These are phyloP conservation scores for Trachemys scripta DNA, from an alignment of 2,113 vertebrate genomes.

Conservation along the genomic window DNA sequence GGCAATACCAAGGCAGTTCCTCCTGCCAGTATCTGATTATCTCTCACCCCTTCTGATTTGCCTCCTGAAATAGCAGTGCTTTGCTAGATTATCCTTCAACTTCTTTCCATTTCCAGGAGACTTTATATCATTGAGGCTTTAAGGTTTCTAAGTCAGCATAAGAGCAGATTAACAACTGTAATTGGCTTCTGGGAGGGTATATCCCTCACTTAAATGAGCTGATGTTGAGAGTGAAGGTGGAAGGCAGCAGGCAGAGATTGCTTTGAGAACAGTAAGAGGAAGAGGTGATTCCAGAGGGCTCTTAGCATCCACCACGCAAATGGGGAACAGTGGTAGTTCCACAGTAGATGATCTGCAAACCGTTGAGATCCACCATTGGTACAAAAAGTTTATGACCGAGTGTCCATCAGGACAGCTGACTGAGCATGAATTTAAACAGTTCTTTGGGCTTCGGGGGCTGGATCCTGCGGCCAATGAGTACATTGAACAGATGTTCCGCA, in stretches of 20 bases:
- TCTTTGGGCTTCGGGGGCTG: conserved; percentile 89
- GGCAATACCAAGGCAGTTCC: background rate
- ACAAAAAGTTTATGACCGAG: conserved; percentile 95
- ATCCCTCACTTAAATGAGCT: background rate
- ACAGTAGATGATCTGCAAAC: conserved; percentile 91
- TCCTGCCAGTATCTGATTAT: conserved; percentile 24
- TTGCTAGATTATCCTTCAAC: conserved; percentile 45
- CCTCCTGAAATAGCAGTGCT: conserved; percentile 53
- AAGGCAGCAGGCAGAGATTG: background rate
- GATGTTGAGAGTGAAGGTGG: background rate
- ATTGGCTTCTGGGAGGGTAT: conserved; percentile 16
- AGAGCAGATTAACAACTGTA: conserved; percentile 63
- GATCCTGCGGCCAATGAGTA: conserved; percentile 89
- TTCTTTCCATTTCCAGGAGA: conserved; percentile 41
- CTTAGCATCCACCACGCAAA: conserved; percentile 24
- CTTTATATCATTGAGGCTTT: conserved; percentile 32
- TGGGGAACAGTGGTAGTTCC: conserved; percentile 87
- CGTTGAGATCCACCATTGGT: conserved; percentile 94
- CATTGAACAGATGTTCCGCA: conserved; percentile 95
- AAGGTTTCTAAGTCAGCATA: conserved; percentile 31
- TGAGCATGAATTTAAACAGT: conserved; percentile 93
- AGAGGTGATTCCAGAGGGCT: background rate
- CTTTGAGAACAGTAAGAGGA: background rate
- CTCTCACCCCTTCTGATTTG: conserved; percentile 21
- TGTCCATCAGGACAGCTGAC: conserved; percentile 94